Conservation (phyloP, 2,888 invertebrate genomes). For the Diogma glabrata region DNA sequence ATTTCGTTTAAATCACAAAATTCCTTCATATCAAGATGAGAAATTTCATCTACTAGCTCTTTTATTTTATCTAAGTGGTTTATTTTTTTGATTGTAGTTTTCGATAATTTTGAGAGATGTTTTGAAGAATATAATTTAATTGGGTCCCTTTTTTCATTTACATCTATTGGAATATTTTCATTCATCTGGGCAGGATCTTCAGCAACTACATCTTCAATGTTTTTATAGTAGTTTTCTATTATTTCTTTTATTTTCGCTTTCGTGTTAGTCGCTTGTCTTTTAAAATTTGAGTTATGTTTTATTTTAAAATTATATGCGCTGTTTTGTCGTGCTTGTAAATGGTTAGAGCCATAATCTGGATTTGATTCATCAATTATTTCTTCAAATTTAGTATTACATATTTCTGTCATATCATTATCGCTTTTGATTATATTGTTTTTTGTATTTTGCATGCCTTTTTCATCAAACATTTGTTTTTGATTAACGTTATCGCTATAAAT, state of each 20-base stretch:
- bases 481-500: no score
- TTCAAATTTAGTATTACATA: no score
- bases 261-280: slow-evolving; percentile 23
- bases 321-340: neutral
- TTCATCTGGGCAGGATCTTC: slow-evolving; percentile 26
- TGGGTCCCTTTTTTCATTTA: slow-evolving; percentile 14
- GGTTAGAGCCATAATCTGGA: neutral
- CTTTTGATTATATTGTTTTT: neutral
- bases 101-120: slow-evolving; percentile 20
- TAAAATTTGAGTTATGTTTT: slow-evolving; percentile 10
- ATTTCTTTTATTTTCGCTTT: slow-evolving; percentile 31
- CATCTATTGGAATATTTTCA: slow-evolving; percentile 9
- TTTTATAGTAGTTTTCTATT: slow-evolving; percentile 30
- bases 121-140: slow-evolving; percentile 8
- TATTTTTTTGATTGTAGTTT: slow-evolving; percentile 29
- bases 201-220: no score
- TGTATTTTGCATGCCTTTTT: slow-evolving; percentile 7
- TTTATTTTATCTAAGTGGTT: slow-evolving; percentile 35
- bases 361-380: neutral
- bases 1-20: slow-evolving; percentile 39
- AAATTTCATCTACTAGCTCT: slow-evolving; percentile 38
- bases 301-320: slow-evolving; percentile 9
- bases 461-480: neutral
- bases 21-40: slow-evolving; percentile 36
- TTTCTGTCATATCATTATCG: slow-evolving; percentile 9